Evolutionary conservation across 2,113 vertebrate genomes (phyloP), one percentile per base, ranked within the genome.

Genomic region (Ictidomys tridecemlineatus): DNA sequence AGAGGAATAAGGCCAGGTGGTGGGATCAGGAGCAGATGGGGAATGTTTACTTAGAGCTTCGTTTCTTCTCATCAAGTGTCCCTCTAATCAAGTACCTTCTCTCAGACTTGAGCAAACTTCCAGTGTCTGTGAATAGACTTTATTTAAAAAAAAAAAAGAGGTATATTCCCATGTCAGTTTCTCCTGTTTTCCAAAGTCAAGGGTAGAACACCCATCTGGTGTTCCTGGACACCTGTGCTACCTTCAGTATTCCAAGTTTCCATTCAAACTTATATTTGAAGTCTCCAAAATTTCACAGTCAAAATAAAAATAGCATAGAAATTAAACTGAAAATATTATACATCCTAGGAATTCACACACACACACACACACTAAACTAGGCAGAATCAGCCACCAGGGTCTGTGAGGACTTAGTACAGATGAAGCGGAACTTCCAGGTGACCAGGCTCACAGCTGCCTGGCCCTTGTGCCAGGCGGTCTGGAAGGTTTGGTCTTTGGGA

Each of bases 21-120:
- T 2, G 0, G 24, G 61, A 32, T 91, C 39, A 10, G 45, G 74
- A 85, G 86, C 96, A 94, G 95, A 89, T 93, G 97, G 94, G 72
- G 24, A 90, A 14, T 96, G 61, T 96, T 98, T 94, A 89, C 92
- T 73, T 80, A 87, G 45, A 18, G 72, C 78, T 89, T 86, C 70
- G 48, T 5, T 58, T 63, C 82, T 95, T 79, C 77, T 88, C n/a
- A 37, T 89, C 67, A 53, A 90, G 85, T 90, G 42, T 80, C 53
- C 92, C 61, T 94, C 58, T 73, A 61, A 72, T 96, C 77, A 69
- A 95, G 85, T 61, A 85, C 63, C 77, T 79, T 87, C 51, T 45
- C 80, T 96, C 2, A 17, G 22, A 67, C 80, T 63, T 73, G 92
- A 79, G 80, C 91, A 85, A 91, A 74, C 67, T 24, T 61, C 37